These are phyloP conservation scores for Caenorhabditis sp. DNA, from an alignment of 2,888 invertebrate genomes.

Conservation along the genomic window DNA sequence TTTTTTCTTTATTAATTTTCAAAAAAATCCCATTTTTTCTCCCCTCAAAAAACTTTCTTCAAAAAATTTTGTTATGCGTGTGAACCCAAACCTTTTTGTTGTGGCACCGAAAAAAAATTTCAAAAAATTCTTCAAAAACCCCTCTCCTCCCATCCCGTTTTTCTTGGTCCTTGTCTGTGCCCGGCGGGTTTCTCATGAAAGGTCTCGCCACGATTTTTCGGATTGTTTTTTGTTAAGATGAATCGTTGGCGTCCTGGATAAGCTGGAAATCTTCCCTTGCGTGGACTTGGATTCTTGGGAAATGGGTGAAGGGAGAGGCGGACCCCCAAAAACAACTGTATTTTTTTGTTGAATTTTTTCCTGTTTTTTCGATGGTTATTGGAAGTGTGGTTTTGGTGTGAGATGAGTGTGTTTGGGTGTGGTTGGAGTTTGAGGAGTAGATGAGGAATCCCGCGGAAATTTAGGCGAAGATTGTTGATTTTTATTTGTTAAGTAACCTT, in stretches of 20 bases:
- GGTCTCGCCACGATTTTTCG: not conserved
- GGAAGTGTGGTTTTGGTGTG: too few relatives aligned
- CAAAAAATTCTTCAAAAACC: slow-evolving; percentile 11
- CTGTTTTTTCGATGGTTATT: not conserved
- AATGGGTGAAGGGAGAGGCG: not conserved
- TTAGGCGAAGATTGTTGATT: slow-evolving; percentile 9
- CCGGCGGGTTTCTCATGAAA: not conserved
- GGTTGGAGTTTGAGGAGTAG: not conserved
- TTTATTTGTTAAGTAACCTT: slow-evolving; percentile 9
- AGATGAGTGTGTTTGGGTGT: not conserved
- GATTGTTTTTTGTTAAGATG: not conserved
- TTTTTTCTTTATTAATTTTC: not conserved
- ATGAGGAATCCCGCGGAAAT: not conserved
- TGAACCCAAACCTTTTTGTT: not conserved
- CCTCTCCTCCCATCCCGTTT: not conserved
- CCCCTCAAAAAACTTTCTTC: not conserved
- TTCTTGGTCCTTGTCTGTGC: not conserved
- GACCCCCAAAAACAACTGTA: not conserved
- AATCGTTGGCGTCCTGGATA: not conserved
- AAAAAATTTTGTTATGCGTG: not conserved
- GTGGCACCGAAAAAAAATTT: not conserved
- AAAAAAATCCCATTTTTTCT: not conserved
- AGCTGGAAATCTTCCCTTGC: not conserved
- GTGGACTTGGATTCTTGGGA: not conserved
- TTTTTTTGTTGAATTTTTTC: slow-evolving; percentile 2